A percentile compares a stretch with the other conserved stretches of the same genome.
These are phyloP conservation scores for Copsychus sechellarum DNA, from an alignment of 2,113 vertebrate species.

Conservation along the genomic window DNA sequence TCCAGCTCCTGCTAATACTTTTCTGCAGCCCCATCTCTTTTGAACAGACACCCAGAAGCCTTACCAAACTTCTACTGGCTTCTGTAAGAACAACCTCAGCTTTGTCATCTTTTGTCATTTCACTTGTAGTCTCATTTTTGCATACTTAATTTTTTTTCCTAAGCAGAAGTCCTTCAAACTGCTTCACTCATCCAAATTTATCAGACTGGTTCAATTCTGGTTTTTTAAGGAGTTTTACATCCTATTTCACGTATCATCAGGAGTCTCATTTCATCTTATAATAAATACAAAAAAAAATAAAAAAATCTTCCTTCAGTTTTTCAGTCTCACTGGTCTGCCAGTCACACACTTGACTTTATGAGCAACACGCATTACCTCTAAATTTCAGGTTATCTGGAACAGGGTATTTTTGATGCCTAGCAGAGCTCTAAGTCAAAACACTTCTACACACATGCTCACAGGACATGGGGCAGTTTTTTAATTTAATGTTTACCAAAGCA, in stretches of 20 bases:
- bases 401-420: not conserved
- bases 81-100: not conserved
- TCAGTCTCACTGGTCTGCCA: not conserved
- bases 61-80: not conserved
- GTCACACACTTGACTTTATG: not conserved
- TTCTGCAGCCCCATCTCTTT: not conserved
- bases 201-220: not conserved
- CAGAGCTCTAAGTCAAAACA: not conserved
- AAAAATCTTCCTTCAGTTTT: not conserved
- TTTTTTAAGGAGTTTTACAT: not conserved
- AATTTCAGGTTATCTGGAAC: not conserved
- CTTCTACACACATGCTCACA: not conserved
- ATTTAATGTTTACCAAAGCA: not conserved
- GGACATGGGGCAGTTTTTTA: not conserved
- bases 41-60: not conserved
- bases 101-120: not conserved
- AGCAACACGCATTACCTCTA: not conserved
- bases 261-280: not conserved
- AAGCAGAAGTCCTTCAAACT: not conserved
- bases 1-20: not conserved
- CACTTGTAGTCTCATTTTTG: not conserved
- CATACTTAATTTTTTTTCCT: not conserved
- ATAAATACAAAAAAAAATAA: rapidly evolving
- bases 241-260: not conserved
- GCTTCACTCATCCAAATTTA: not conserved